phyloP scores from a whole-genome alignment of 2,888 invertebrate species.

The Synanthedon myopaeformis region DNA sequence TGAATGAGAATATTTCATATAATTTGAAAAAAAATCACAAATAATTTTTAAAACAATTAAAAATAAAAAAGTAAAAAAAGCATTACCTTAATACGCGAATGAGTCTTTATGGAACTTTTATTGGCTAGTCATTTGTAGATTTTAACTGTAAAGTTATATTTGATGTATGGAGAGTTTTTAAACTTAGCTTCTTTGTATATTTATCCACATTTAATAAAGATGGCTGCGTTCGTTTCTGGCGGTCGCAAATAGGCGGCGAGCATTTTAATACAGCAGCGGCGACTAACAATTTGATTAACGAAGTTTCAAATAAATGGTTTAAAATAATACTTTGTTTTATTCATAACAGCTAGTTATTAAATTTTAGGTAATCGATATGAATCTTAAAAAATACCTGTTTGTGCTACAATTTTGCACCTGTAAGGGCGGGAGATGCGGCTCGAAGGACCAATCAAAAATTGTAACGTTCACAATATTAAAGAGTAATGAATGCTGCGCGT shows the following conservation, averaged over 20 bases:
- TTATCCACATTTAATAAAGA: conserved; percentile 20
- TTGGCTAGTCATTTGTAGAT: conserved; percentile 40
- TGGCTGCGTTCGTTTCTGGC: background rate
- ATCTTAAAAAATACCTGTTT: too few relatives aligned
- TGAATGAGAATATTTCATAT: too few relatives aligned
- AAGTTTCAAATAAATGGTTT: conserved; percentile 46
- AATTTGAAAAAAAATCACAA: background rate
- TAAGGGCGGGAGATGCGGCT: too few relatives aligned
- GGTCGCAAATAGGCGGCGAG: background rate
- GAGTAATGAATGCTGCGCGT: too few relatives aligned
- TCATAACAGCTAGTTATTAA: background rate
- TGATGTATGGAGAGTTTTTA: conserved; percentile 31
- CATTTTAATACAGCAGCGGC: background rate
- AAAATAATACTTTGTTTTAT: conserved; percentile 22
- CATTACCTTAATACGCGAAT: conserved; percentile 5
- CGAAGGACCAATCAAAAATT: too few relatives aligned
- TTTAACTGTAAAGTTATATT: conserved; percentile 32
- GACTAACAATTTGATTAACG: conserved; percentile 7
- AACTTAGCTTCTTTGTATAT: conserved; percentile 39
- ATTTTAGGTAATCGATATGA: background rate
- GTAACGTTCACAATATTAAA: too few relatives aligned
- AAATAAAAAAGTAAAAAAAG: background rate
- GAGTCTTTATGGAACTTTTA: conserved; percentile 14
- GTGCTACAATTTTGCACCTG: too few relatives aligned
- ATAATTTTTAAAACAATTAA: background rate